phyloP scores from a whole-genome alignment of 2,888 invertebrate species.

The Muschampia plurimacula region DNA sequence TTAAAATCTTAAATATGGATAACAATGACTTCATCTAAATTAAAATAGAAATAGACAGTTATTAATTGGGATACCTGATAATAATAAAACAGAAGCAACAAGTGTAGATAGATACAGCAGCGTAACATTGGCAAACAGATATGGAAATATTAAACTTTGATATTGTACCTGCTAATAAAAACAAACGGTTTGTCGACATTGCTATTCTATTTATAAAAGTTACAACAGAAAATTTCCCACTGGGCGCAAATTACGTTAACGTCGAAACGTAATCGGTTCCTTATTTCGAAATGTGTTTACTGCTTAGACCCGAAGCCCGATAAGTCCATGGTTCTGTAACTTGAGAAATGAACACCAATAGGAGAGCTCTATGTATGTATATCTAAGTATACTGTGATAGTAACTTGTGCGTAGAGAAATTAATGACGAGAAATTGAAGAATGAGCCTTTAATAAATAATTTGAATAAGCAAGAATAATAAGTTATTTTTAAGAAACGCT shows the following conservation, averaged over 20 bases:
- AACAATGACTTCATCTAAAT: neutral
- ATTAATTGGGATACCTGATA: neutral
- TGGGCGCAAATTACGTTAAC: slow-evolving; percentile 10
- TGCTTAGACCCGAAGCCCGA: slow-evolving; percentile 40
- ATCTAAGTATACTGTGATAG: no score
- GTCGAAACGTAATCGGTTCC: slow-evolving; percentile 45
- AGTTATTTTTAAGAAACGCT: no score
- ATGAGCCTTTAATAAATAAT: no score
- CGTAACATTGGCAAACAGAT: neutral
- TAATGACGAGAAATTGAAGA: no score
- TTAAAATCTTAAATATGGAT: no score
- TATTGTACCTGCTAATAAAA: neutral
- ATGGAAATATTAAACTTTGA: neutral
- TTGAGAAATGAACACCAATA: neutral
- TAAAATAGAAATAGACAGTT: neutral
- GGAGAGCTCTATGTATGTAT: neutral
- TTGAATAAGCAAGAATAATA: no score
- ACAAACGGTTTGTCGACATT: neutral
- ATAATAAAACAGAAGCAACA: neutral
- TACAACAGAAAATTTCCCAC: slow-evolving; percentile 3
- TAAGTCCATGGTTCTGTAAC: slow-evolving; percentile 8
- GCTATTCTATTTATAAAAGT: slow-evolving; percentile 3
- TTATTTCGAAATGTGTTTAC: slow-evolving; percentile 53
- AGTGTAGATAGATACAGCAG: neutral
- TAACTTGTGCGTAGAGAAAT: no score